Conservation (phyloP, 1,140 invertebrate species). For the Capitella teleta region DNA sequence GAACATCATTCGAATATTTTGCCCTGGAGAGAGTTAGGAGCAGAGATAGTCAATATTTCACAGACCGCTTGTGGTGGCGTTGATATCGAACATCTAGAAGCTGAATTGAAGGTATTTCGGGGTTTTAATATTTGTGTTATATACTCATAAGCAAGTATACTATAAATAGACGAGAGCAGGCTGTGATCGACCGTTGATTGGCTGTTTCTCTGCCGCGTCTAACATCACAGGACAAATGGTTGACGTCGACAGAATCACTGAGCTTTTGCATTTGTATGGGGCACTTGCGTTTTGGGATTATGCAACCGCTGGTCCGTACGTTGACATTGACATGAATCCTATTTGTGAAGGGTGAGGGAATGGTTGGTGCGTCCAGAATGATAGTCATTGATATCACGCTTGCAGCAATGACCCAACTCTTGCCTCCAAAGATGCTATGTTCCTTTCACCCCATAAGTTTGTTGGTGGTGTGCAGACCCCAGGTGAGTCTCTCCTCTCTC, state of each 20-base stretch:
- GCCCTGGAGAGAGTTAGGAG: constrained; percentile 69
- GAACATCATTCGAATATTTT: constrained; percentile 74
- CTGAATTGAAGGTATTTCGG: constrained; percentile 49
- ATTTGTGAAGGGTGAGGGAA: constrained; percentile 48
- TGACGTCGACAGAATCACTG: constrained; percentile 70
- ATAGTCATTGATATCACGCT: constrained; percentile 3
- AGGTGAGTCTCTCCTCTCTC: constrained; percentile 45
- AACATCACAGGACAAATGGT: constrained; percentile 79
- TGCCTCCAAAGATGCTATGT: constrained; percentile 77
- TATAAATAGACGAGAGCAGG: too few relatives aligned
- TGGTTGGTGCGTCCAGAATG: too few relatives aligned
- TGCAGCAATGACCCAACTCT: constrained; percentile 47
- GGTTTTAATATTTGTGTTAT: background rate
- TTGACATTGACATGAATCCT: constrained; percentile 78
- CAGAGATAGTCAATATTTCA: constrained; percentile 63
- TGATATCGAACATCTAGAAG: constrained; percentile 64
- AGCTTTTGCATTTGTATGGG: constrained; percentile 67
- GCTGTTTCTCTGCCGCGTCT: constrained; percentile 75
- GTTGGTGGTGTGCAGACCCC: constrained; percentile 79
- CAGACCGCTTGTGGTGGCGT: constrained; percentile 67
- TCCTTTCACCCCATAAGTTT: constrained; percentile 84
- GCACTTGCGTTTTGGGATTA: constrained; percentile 81
- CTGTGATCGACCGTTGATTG: constrained; percentile 57
- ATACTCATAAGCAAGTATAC: background rate
- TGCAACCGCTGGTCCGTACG: constrained; percentile 69